A percentile compares a stretch with the other conserved stretches of the same genome.
phyloP scores from a whole-genome alignment of 2,888 invertebrate species.

The Rugalucina vietnamica region DNA sequence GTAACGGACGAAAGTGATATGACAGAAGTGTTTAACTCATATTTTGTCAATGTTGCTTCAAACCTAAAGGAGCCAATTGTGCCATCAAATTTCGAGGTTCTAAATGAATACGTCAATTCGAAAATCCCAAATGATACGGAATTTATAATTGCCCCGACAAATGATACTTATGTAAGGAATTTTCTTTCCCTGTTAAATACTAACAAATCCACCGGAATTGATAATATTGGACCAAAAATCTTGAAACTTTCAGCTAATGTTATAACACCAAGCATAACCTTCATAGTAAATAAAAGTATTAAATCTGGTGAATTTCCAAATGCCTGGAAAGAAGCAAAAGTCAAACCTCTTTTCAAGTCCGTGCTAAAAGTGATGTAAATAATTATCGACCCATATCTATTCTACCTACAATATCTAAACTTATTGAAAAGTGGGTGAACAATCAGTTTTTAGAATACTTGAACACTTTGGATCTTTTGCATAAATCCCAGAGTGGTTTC shows the following conservation, averaged over 20 bases:
- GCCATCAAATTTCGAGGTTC: not conserved
- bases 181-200: not conserved
- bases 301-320: not conserved
- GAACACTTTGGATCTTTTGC: too few relatives aligned
- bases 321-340: not conserved
- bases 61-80: not conserved
- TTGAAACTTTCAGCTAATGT: not conserved
- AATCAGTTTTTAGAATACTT: too few relatives aligned
- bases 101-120: not conserved
- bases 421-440: too few relatives aligned
- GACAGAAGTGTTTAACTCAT: not conserved
- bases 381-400: too few relatives aligned
- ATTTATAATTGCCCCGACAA: not conserved
- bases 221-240: not conserved
- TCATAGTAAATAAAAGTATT: not conserved
- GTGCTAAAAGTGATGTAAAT: too few relatives aligned
- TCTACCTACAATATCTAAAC: too few relatives aligned
- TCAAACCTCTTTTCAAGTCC: not conserved
- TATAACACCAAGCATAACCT: not conserved
- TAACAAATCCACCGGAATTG: not conserved
- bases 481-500: too few relatives aligned
- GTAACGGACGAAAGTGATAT: not conserved
- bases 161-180: not conserved
- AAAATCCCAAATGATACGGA: not conserved
- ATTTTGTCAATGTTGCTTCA: not conserved